Percentiles rank a stretch among this genome's conserved stretches.
Conservation (phyloP, 2,113 vertebrate genomes). For the Sarotherodon lohbergeri region DNA sequence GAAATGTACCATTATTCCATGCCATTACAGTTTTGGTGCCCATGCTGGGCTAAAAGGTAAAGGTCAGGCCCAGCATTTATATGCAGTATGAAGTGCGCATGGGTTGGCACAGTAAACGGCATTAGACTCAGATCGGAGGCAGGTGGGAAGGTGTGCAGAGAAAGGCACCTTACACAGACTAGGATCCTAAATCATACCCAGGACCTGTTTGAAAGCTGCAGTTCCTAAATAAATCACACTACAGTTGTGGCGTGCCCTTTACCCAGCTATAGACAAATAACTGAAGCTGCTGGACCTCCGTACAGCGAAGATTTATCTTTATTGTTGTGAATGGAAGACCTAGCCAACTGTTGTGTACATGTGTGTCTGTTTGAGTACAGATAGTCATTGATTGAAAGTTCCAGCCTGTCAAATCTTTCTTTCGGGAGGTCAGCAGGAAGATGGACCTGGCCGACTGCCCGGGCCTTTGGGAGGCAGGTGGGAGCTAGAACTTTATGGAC, state of each 20-base stretch:
- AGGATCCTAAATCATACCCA: background rate
- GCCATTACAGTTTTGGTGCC: background rate
- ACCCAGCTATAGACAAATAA: background rate
- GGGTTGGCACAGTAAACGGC: background rate
- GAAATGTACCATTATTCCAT: background rate
- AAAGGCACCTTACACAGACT: background rate
- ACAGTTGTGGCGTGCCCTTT: background rate
- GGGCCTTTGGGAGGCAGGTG: background rate
- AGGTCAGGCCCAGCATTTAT: slow-evolving; percentile 11
- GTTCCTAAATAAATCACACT: background rate
- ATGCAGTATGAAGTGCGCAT: background rate
- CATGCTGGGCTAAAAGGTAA: slow-evolving; percentile 12
- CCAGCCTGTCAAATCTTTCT: slow-evolving; percentile 12
- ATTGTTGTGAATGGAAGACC: background rate
- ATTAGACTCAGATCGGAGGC: background rate
- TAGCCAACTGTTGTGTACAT: background rate
- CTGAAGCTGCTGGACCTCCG: background rate
- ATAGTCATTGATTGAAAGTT: slow-evolving; percentile 21
- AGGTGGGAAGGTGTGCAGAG: background rate
- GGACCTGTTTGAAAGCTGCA: background rate
- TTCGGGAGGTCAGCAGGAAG: background rate
- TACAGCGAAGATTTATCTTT: background rate
- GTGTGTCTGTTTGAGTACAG: slow-evolving; percentile 12
- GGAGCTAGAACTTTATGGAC: background rate
- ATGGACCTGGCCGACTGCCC: slow-evolving; percentile 6